Evolutionary conservation across 2,888 invertebrate species (phyloP).

Genomic region (Lochmaea crataegi): DNA sequence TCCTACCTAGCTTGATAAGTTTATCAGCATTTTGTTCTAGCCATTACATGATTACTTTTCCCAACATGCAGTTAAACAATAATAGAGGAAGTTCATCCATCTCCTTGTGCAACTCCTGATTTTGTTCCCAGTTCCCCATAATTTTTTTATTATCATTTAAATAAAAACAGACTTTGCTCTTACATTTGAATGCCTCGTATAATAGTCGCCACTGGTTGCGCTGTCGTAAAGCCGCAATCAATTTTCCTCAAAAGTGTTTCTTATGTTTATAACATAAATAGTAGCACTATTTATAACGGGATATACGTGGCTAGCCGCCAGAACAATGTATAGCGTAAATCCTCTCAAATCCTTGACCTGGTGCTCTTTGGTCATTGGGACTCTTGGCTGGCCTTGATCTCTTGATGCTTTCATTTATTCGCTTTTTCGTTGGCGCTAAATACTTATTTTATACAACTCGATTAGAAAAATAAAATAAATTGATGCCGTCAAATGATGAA

Average conservation of each 20-base stretch:
- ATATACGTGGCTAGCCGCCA: slow-evolving; percentile 41
- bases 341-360: slow-evolving; percentile 32
- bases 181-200: too few relatives aligned
- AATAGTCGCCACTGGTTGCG: neutral
- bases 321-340: slow-evolving; percentile 31
- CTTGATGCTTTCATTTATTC: neutral
- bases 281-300: neutral
- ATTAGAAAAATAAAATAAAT: too few relatives aligned
- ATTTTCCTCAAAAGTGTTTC: neutral
- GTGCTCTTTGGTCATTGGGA: slow-evolving; percentile 20
- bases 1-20: too few relatives aligned
- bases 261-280: slow-evolving; percentile 5
- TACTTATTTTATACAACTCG: neutral
- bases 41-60: too few relatives aligned
- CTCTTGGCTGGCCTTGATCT: slow-evolving; percentile 25
- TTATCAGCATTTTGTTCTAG: too few relatives aligned
- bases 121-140: too few relatives aligned
- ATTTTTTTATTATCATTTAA: too few relatives aligned
- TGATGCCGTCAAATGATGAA: too few relatives aligned
- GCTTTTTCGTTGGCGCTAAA: neutral
- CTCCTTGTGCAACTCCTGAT: too few relatives aligned
- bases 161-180: too few relatives aligned
- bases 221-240: neutral
- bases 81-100: too few relatives aligned
- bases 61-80: too few relatives aligned